Percentiles rank a stretch among this genome's conserved stretches.
phyloP scores from a whole-genome alignment of 2,888 invertebrate genomes.

The Stomorhina lunata region DNA sequence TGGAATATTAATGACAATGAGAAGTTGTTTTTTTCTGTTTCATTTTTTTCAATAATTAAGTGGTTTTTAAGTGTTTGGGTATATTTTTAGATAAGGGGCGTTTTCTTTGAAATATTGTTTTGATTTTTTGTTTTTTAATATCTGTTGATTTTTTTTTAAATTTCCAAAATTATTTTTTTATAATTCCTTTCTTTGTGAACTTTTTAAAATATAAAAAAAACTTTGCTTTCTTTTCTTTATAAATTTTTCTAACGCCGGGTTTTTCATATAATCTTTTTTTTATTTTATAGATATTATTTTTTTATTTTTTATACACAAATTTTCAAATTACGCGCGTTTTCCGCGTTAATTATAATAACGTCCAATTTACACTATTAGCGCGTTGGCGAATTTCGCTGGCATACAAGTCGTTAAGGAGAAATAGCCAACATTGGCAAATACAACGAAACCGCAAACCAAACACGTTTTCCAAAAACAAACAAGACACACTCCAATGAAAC shows the following conservation, averaged over 20 bases:
- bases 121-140: not conserved
- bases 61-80: not conserved
- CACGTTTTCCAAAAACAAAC: constrained; percentile 38
- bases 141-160: not conserved
- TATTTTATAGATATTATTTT: not conserved
- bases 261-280: constrained; percentile 1
- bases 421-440: constrained; percentile 7
- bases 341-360: constrained; percentile 66
- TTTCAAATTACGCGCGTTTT: constrained; percentile 60
- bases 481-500: not conserved
- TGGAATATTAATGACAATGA: not conserved
- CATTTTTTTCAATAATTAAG: constrained; percentile 11
- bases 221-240: not conserved
- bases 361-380: constrained; percentile 66
- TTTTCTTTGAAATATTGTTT: not conserved
- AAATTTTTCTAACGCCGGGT: constrained; percentile 27
- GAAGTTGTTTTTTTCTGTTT: not conserved
- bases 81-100: constrained; percentile 33
- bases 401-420: constrained; percentile 55
- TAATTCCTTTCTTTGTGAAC: not conserved
- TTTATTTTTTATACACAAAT: constrained; percentile 11
- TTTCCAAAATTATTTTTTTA: not conserved
- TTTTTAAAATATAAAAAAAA: not conserved
- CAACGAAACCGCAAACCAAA: constrained; percentile 41
- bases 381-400: constrained; percentile 60